These are phyloP conservation scores for Tautogolabrus adspersus DNA, from an alignment of 2,113 vertebrate genomes.

Conservation along the genomic window DNA sequence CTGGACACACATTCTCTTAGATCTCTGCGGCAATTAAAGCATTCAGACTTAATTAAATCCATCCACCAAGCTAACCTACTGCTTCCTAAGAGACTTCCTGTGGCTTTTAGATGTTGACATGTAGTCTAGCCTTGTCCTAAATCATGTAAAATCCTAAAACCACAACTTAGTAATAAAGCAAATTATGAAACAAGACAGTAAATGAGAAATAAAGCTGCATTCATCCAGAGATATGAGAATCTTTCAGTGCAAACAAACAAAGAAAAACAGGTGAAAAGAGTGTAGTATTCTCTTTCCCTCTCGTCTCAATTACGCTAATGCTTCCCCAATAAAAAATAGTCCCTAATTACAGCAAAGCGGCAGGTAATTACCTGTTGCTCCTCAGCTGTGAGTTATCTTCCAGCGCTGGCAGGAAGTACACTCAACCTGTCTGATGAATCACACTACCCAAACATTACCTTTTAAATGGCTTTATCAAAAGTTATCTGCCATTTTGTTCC, in stretches of 20 bases:
- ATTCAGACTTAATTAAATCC: slow-evolving; percentile 55
- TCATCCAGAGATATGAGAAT: not conserved
- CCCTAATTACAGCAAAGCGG: slow-evolving; percentile 81
- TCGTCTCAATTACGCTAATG: not conserved
- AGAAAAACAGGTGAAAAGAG: not conserved
- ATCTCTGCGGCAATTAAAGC: slow-evolving; percentile 60
- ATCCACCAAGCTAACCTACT: slow-evolving; percentile 21
- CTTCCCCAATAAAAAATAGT: slow-evolving; percentile 75
- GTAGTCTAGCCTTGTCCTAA: not conserved
- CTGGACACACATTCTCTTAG: slow-evolving; percentile 39
- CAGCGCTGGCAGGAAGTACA: slow-evolving; percentile 59
- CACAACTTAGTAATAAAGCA: not conserved
- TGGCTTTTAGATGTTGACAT: slow-evolving; percentile 17
- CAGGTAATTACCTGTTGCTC: slow-evolving; percentile 81
- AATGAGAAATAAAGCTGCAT: too few species aligned
- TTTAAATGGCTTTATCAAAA: slow-evolving; percentile 68
- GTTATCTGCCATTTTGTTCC: slow-evolving; percentile 58
- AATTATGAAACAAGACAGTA: too few species aligned
- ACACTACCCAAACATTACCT: slow-evolving; percentile 49
- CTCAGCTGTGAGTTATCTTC: slow-evolving; percentile 71
- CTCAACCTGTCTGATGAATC: slow-evolving; percentile 40
- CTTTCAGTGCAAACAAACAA: not conserved
- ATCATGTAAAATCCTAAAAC: not conserved
- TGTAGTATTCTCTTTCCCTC: not conserved
- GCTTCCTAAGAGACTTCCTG: slow-evolving; percentile 15